phyloP scores from a whole-genome alignment of 2,797 vertebrate genomes.

The Rhinatrema bivittatum region DNA sequence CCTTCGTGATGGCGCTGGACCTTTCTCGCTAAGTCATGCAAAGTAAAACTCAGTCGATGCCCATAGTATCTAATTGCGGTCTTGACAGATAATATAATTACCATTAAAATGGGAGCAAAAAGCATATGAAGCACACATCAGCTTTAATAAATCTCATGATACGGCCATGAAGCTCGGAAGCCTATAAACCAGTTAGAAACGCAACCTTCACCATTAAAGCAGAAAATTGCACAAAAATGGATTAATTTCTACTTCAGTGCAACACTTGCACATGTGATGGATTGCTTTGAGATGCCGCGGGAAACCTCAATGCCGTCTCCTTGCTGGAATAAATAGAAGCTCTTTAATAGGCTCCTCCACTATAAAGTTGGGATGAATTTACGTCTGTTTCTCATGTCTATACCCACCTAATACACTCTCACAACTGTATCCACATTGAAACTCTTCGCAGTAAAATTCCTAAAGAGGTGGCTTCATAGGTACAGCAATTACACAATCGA shows the following conservation, averaged over 20 bases:
- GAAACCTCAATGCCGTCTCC: conserved; percentile 4
- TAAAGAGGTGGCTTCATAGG: too few species aligned
- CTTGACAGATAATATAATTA: conserved; percentile 27
- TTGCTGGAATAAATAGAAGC: conserved; percentile 5
- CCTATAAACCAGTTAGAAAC: conserved; percentile 25
- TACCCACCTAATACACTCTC: too few species aligned
- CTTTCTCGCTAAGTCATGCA: neutral
- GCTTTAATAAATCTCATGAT: conserved; percentile 33
- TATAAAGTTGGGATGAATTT: too few species aligned
- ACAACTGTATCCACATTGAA: too few species aligned
- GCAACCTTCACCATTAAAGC: conserved; percentile 23
- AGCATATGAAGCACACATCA: conserved; percentile 11
- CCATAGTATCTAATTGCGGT: conserved; percentile 19
- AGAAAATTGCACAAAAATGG: conserved; percentile 41
- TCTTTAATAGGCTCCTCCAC: conserved; percentile 7
- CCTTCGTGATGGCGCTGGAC: too few species aligned
- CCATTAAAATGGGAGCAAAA: conserved; percentile 15
- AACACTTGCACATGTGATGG: conserved; percentile 20
- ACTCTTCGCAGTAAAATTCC: too few species aligned
- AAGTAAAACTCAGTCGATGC: conserved; percentile 5
- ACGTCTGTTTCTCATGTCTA: too few species aligned
- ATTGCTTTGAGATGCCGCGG: conserved; percentile 18
- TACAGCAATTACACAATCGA: too few species aligned
- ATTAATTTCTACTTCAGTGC: conserved; percentile 29
- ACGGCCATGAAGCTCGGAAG: conserved; percentile 17